A percentile compares a stretch with the other conserved stretches of the same genome.
Evolutionary conservation across 2,113 vertebrate genomes (phyloP).

Genomic region (Phasianus colchicus): DNA sequence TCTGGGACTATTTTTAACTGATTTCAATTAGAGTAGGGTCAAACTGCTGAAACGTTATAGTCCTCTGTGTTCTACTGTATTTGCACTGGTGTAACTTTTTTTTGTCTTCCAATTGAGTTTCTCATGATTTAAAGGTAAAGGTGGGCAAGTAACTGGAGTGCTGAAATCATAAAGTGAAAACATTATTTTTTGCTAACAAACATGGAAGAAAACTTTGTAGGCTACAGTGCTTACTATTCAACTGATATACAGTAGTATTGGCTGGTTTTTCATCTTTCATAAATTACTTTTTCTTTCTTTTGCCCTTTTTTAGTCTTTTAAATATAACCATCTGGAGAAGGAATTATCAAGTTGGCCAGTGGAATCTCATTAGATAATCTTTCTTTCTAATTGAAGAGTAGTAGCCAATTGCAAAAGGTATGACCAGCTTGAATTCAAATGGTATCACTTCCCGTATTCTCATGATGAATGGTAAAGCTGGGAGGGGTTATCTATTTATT

Average conservation of each 20-base stretch:
- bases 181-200: fast-evolving
- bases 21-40: conserved; percentile 23
- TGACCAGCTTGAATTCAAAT: not conserved
- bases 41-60: not conserved
- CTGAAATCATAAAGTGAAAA: not conserved
- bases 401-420: not conserved
- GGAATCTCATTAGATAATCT: not conserved
- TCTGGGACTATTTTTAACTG: conserved; percentile 38
- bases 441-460: not conserved
- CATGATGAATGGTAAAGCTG: not conserved
- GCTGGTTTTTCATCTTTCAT: not conserved
- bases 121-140: not conserved
- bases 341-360: not conserved
- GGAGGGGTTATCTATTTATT: not conserved
- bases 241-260: not conserved
- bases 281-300: not conserved
- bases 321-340: not conserved
- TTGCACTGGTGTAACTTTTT: not conserved
- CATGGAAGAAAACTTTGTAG: not conserved
- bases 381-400: not conserved
- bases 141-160: not conserved
- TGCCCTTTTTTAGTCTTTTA: not conserved
- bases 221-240: not conserved
- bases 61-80: not conserved
- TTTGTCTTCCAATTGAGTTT: not conserved